Conservation (phyloP, 92 coral and sea anemone genomes). For the Porites evermanni region DNA sequence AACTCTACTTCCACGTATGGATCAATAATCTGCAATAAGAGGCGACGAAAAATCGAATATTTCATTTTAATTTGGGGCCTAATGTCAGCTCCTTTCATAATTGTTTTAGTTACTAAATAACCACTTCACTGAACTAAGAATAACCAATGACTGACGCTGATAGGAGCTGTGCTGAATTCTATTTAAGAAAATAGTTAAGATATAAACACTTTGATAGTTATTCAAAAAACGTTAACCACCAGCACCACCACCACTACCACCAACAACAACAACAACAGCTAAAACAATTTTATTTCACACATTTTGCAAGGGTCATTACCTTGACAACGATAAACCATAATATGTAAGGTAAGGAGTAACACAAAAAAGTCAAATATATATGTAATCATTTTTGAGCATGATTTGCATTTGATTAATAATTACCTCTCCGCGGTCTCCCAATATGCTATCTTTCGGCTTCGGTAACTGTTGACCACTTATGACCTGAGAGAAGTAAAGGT, state of each 20-base stretch:
- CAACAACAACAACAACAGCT: background rate
- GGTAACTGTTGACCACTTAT: conserved; percentile 92
- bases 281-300: background rate
- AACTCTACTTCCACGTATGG: conserved; percentile 86
- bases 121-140: too few relatives aligned
- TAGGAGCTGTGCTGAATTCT: too few relatives aligned
- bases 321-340: too few relatives aligned
- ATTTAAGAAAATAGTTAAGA: too few relatives aligned
- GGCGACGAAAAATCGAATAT: too few relatives aligned
- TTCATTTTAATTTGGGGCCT: too few relatives aligned
- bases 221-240: background rate
- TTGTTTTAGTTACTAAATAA: too few relatives aligned
- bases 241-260: background rate
- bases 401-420: background rate
- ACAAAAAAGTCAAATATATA: background rate
- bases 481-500: conserved; percentile 33
- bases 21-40: conserved; percentile 70
- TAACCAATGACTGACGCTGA: too few relatives aligned
- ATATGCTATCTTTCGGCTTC: conserved; percentile 84
- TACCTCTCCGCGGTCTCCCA: conserved; percentile 93
- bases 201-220: too few relatives aligned
- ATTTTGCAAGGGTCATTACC: too few relatives aligned
- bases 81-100: too few relatives aligned
- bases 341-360: too few relatives aligned
- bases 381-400: background rate